Base-by-base conservation (phyloP, 2,888 invertebrate genomes). In the Acrobasis consociella region DNA sequence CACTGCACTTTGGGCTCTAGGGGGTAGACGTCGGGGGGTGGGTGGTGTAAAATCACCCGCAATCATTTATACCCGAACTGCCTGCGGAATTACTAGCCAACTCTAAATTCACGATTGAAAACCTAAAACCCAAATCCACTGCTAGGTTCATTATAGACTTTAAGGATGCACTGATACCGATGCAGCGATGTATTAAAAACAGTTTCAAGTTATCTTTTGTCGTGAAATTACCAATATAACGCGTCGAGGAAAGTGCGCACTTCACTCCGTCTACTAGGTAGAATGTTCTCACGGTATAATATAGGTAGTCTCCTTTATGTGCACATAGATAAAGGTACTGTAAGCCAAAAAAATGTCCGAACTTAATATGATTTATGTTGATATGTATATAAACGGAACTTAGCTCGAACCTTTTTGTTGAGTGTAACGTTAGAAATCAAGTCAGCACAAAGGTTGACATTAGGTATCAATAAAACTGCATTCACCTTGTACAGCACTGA, bases 11-110 rank as follows among this genome's bases (percentile, higher is more conserved):
- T 79, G 84, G 85, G 78, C 75, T 73, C 71, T 68, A 68, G 74
- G 76, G 84, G 77, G 80, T 82, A 84, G 85, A 83, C 85, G 79
- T 78, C 68, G 80, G 78, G 79, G 73, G 74, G 71, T 64, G 86
- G 90, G 90, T 85, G 88, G 87, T 87, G 88, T 86, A 91, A 91
- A 91, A 91, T 91, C 91, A 91, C 91, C 91, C 91, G 84, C 91
- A 90, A 91, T 92, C 91, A 91, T 91, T 91, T 92, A 91, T 91
- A 91, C 88, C 90, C 90, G 87, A 91, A 91, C 90, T 89, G 91
- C 90, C 90, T 89, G 86, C 84, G 80, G 88, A 90, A 91, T 90
- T 91, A 90, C 90, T 86, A 86, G 84, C 87, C 86, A 80, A 86
- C 86, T 87, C 89, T 84, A 86, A 86, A 87, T 85, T 82, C 78